Base-by-base conservation (phyloP, 2,888 invertebrate species). In the Cenopis cana region DNA sequence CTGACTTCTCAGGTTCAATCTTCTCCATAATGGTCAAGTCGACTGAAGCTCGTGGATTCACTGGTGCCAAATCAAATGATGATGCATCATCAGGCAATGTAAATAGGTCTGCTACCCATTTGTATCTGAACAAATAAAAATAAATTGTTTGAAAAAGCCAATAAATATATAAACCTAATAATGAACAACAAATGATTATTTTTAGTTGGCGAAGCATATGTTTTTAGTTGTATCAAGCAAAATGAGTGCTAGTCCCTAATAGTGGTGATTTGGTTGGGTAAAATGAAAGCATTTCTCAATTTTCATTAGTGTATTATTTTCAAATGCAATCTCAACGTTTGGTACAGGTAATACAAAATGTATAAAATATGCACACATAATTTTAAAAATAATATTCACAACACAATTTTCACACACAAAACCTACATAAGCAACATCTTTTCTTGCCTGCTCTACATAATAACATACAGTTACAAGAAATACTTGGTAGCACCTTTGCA, bases 241-340 rank as follows among this genome's bases (percentile, higher is more conserved):
- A 59, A 66, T 66, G 60, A 61, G 66, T 66, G 60, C n/a, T 20
- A n/a, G 29, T 33, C 41, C 54, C 36, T 64, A 46, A 41, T n/a
- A 17, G 24, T 46, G 41, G 18, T 36, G 61, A 38, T 68, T 54
- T 56, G 67, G 77, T 73, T 69, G 64, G 69, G 70, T 54, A 77
- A 77, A 82, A 79, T 80, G 81, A 83, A 82, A 78, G 62, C 72
- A 73, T 73, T 59, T 67, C 74, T 74, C 76, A 78, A 85, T 89
- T 89, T 80, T 89, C 85, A 84, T 84, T 71, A 61, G 82, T 87
- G 83, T 90, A 89, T 89, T 90, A 85, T 89, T 85, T 86, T 90
- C 88, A 91, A 92, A 93, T 91, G 91, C 91, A 93, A 91, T 90
- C 91, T 92, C 90, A 91, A 91, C 87, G 86, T 90, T 92, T 88